Evolutionary conservation across 2,113 vertebrate species (phyloP).

Genomic region (Peromyscus polionotus): DNA sequence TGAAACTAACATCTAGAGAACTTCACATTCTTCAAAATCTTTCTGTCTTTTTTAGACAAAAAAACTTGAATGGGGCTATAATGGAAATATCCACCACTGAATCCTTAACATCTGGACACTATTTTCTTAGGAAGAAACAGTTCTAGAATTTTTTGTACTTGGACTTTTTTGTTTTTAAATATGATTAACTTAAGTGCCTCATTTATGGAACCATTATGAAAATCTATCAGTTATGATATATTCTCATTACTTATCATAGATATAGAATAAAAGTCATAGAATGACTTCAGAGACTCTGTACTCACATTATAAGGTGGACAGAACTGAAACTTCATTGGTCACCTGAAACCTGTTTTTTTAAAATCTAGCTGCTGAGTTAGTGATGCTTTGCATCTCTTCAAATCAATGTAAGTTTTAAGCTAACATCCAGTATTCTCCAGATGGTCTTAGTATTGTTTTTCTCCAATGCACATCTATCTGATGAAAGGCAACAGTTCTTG

Average conservation of each 20-base stretch:
- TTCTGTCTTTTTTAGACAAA: neutral
- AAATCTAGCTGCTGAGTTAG: neutral
- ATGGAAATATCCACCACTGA: neutral
- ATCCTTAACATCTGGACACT: neutral
- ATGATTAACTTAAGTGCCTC: neutral
- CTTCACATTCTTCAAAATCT: neutral
- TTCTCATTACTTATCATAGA: neutral
- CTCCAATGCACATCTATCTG: neutral
- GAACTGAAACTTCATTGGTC: neutral
- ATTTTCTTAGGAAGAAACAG: neutral
- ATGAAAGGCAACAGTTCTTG: neutral
- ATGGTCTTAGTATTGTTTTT: neutral
- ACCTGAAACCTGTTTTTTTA: neutral
- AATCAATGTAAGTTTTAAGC: neutral
- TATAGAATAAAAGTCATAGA: neutral
- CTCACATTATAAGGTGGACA: no score
- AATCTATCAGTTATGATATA: neutral
- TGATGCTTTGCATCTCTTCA: neutral
- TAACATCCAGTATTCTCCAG: neutral
- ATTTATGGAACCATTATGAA: neutral
- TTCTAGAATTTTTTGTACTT: neutral
- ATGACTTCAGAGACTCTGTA: neutral
- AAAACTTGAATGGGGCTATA: neutral
- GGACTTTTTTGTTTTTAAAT: neutral
- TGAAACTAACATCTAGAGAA: neutral